A percentile compares a stretch with the other conserved stretches of the same genome.
Evolutionary conservation across 2,797 vertebrate species (phyloP).

Genomic region (Protonibea diacanthus): DNA sequence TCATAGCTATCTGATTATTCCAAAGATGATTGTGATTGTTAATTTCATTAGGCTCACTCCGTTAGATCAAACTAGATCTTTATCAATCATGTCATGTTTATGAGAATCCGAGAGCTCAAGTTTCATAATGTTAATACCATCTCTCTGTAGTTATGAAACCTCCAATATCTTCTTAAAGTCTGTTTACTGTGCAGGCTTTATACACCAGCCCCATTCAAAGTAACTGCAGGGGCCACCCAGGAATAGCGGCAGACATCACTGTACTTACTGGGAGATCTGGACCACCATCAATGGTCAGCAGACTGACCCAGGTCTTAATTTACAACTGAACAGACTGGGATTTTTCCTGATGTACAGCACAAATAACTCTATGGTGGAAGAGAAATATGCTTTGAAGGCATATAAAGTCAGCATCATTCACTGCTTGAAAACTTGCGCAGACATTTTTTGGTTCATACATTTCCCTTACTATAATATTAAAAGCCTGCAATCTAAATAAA

Average conservation of each 20-base stretch:
- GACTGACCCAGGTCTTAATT: conserved; percentile 78
- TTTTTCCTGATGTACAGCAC: conserved; percentile 73
- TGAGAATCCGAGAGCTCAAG: conserved; percentile 24
- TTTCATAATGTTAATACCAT: conserved; percentile 53
- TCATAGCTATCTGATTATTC: conserved; percentile 37
- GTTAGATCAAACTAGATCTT: conserved; percentile 15
- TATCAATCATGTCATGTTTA: conserved; percentile 20
- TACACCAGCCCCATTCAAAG: conserved; percentile 63
- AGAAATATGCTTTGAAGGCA: conserved; percentile 75
- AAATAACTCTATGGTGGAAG: conserved; percentile 77
- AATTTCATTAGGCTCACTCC: conserved; percentile 12
- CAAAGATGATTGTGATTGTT: conserved; percentile 23
- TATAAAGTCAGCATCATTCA: conserved; percentile 47
- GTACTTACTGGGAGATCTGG: conserved; percentile 70
- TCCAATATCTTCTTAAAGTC: conserved; percentile 46
- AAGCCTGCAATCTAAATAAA: conserved; percentile 21
- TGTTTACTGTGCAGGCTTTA: conserved; percentile 59
- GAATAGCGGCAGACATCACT: conserved; percentile 61
- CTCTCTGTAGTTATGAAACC: conserved; percentile 43
- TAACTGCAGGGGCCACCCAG: conserved; percentile 80
- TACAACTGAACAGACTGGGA: conserved; percentile 73
- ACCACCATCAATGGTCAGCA: conserved; percentile 83
- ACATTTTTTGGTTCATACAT: neutral
- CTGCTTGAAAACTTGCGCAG: conserved; percentile 33
- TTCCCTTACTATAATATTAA: conserved; percentile 6